A percentile compares a stretch with the other conserved stretches of the same genome.
phyloP scores from a whole-genome alignment of 2,797 vertebrate genomes.

The Gallinago solitaria region DNA sequence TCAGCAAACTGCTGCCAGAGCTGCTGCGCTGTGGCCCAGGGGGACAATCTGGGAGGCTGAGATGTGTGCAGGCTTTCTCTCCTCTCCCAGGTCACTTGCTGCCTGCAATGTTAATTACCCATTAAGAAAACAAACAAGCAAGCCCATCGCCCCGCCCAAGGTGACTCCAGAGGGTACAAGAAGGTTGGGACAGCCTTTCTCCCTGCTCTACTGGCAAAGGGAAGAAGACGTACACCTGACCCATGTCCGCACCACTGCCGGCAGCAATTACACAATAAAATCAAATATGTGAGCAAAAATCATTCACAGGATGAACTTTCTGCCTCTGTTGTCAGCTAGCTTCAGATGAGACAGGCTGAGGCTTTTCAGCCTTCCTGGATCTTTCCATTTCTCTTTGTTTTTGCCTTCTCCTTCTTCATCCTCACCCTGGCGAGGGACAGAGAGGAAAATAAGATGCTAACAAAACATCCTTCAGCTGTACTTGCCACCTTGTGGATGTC shows the following conservation, averaged over 20 bases:
- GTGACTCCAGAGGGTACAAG: neutral
- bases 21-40: neutral
- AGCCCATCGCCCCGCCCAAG: neutral
- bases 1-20: neutral
- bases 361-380: neutral
- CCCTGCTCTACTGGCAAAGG: neutral
- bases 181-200: neutral
- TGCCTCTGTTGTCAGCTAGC: neutral
- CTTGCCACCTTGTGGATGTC: slow-evolving; percentile 35
- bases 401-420: neutral
- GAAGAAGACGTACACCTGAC: neutral
- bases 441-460: neutral
- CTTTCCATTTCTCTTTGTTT: neutral
- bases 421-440: neutral
- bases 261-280: neutral
- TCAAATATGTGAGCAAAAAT: neutral
- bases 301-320: neutral
- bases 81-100: slow-evolving; percentile 8
- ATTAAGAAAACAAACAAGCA: slow-evolving; percentile 30
- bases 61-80: neutral
- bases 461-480: neutral
- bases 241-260: neutral
- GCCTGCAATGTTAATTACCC: slow-evolving; percentile 50
- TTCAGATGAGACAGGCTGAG: neutral
- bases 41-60: neutral